Base-by-base conservation (phyloP, 2,113 vertebrate genomes). In the Acrocephalus kingi region DNA sequence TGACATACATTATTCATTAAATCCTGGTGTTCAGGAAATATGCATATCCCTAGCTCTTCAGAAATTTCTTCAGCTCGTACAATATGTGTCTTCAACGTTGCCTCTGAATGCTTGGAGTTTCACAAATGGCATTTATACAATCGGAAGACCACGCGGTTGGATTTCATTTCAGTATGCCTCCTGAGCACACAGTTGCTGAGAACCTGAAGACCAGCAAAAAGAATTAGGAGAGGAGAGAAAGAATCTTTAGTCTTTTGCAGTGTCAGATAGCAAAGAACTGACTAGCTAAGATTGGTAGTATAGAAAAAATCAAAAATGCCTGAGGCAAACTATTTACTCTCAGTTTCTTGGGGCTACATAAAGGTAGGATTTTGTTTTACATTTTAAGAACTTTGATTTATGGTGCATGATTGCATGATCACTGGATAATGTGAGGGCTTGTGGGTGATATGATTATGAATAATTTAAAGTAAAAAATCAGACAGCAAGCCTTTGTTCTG, bases 341-440 rank as follows among this genome's bases (percentile, higher is more conserved):
- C 99, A 94, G 99, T 99, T 95, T 99, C 99, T 80, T 99, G 99
- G 99, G 99, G 99, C 96, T 99, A 99, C 97, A 99, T 99, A 98
- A 99, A 99, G 99, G 99, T 99, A 99, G 98, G 99, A 96, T 92
- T 97, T 94, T 85, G 54, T 96, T 96, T 95, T 83, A 76, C 48
- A 51, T 97, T 92, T 79, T 96, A 74, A 90, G 83, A 95, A 87
- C 52, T 80, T 84, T 77, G 85, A 74, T 84, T 89, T 96, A 63
- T 3, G 2, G 15, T 97, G 85, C 43, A 58, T 96, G 89, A 86
- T 93, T 97, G 83, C 31, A 45, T 96, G 94, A 90, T 75, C 66
- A 43, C n/a, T 91, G 79, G 54, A 55, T 83, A 74, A n/a, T 5
- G 1, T 41, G 54, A 72, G 19, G 46, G 64, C 91, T 68, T 85